These are phyloP conservation scores for Phenganax subtilis DNA, from an alignment of 92 coral and sea anemone genomes.

Conservation along the genomic window DNA sequence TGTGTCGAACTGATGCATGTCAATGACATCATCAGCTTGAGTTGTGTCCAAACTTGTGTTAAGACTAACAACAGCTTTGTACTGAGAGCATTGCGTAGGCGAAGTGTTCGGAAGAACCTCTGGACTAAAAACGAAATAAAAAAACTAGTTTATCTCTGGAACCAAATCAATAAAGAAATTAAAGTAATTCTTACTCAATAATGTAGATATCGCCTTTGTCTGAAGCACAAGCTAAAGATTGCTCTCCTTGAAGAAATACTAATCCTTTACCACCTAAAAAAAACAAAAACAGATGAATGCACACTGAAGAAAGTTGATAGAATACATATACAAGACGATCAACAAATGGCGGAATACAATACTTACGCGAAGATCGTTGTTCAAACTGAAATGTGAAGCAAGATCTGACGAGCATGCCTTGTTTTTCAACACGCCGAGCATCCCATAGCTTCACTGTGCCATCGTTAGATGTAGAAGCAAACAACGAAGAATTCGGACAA, in stretches of 20 bases:
- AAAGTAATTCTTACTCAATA: conserved; percentile 54
- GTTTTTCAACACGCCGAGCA: conserved; percentile 80
- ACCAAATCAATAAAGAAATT: neutral
- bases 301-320: neutral
- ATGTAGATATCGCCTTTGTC: conserved; percentile 81
- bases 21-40: conserved; percentile 86
- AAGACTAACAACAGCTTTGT: conserved; percentile 20
- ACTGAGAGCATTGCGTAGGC: conserved; percentile 8
- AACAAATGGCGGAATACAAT: too few species aligned
- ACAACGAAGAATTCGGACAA: conserved; percentile 66
- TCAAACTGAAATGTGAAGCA: conserved; percentile 55
- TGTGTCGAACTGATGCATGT: conserved; percentile 90
- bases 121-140: conserved; percentile 1
- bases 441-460: conserved; percentile 98
- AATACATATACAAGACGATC: neutral
- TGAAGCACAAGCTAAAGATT: conserved; percentile 88
- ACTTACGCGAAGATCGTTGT: neutral
- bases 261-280: conserved; percentile 72
- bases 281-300: neutral
- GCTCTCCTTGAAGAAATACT: conserved; percentile 82
- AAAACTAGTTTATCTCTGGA: neutral
- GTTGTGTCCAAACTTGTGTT: conserved; percentile 46
- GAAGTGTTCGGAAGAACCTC: neutral
- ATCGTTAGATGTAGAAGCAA: conserved; percentile 95
- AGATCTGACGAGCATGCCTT: conserved; percentile 79